Conservation (phyloP, 2,888 invertebrate genomes). For the Syrphus vitripennis region DNA sequence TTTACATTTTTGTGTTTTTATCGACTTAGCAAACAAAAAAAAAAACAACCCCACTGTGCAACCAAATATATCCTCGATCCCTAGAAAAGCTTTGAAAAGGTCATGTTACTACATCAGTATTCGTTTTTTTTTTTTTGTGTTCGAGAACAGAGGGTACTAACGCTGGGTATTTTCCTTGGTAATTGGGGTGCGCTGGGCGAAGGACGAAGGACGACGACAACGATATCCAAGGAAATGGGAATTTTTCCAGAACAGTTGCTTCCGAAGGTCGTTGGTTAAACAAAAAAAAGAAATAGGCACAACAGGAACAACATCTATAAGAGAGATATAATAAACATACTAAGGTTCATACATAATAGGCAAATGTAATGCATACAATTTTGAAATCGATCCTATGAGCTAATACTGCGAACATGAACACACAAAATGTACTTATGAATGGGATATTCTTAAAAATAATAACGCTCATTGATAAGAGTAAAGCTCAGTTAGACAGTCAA, state of each 20-base stretch:
- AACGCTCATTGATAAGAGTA: not conserved
- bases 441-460: not conserved
- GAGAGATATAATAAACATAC: no score
- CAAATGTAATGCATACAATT: constrained; percentile 52
- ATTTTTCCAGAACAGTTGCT: constrained; percentile 58
- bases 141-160: not conserved
- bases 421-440: not conserved
- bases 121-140: not conserved
- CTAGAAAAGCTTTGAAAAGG: constrained; percentile 11
- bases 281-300: not conserved
- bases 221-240: constrained; percentile 49
- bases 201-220: constrained; percentile 41
- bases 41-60: not conserved
- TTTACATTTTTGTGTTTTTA: not conserved
- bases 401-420: not conserved
- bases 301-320: no score
- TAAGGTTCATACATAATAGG: no score
- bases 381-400: not conserved
- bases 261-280: constrained; percentile 50
- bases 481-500: no score
- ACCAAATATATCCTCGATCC: not conserved
- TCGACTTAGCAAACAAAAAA: no score
- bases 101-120: constrained; percentile 48
- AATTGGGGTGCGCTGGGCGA: constrained; percentile 48
- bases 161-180: constrained; percentile 39